Evolutionary conservation across 2,113 vertebrate genomes (phyloP).

Genomic region (Eulemur rufifrons): DNA sequence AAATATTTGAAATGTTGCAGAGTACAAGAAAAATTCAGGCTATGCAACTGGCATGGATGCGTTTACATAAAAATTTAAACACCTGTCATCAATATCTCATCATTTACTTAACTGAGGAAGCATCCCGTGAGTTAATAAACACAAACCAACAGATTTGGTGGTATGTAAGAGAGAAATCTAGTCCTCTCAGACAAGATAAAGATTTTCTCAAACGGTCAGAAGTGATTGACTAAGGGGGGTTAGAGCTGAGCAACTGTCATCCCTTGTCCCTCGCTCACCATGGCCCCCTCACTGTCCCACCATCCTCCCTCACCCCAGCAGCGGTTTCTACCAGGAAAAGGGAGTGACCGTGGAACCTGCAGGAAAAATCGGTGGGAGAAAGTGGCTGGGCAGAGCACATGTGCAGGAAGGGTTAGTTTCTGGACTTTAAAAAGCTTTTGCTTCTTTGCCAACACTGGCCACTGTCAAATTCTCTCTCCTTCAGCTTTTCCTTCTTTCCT

Average conservation of each 20-base stretch:
- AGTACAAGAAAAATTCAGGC: background rate
- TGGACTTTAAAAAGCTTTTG: background rate
- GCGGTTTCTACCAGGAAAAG: background rate
- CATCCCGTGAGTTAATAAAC: background rate
- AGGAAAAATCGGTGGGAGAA: background rate
- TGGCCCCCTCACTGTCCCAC: background rate
- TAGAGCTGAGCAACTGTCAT: background rate
- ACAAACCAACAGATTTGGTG: background rate
- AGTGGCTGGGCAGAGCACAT: background rate
- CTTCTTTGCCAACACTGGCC: background rate
- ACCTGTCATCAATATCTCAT: background rate
- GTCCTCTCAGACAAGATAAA: background rate
- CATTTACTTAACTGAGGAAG: background rate
- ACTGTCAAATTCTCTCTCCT: background rate
- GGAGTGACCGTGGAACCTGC: fast-evolving
- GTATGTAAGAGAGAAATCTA: background rate
- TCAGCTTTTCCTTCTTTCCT: background rate
- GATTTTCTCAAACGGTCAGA: background rate
- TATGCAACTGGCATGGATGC: background rate
- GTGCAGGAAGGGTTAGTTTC: background rate
- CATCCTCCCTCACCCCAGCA: background rate
- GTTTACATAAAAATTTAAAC: background rate
- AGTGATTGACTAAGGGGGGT: background rate
- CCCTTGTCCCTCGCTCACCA: background rate
- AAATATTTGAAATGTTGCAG: background rate